Percentiles rank a stretch among this genome's conserved stretches.
Conservation (phyloP, 2,113 vertebrate genomes). For the Trichechus manatus region DNA sequence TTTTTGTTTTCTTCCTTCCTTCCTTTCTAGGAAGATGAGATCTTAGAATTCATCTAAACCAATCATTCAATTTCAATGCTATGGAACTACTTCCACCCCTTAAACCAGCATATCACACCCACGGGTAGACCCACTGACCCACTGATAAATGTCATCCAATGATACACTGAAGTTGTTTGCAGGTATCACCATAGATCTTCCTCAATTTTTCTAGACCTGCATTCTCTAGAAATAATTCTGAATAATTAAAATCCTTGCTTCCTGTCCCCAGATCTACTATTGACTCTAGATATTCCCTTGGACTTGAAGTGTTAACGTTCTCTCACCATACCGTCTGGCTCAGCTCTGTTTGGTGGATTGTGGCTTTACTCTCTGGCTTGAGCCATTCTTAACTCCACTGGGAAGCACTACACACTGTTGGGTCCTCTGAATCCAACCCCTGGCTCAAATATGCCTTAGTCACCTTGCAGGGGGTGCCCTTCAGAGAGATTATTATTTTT, state of each 20-base stretch:
- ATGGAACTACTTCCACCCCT: background rate
- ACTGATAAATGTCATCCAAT: background rate
- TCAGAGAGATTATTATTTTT: background rate
- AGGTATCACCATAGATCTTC: background rate
- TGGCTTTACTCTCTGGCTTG: background rate
- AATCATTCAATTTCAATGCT: background rate
- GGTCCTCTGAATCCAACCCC: background rate
- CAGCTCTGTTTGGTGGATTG: background rate
- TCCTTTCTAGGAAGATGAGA: background rate
- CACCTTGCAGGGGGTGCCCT: background rate
- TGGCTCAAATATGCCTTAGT: background rate
- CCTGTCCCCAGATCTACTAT: background rate
- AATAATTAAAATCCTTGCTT: background rate
- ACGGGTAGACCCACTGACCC: background rate
- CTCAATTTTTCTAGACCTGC: background rate
- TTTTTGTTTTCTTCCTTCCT: too few relatives aligned
- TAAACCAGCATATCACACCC: background rate
- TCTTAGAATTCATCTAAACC: background rate
- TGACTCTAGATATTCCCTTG: background rate
- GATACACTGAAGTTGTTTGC: background rate
- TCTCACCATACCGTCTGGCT: background rate
- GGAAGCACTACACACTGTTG: background rate
- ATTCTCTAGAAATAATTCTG: background rate
- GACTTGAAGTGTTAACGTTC: background rate
- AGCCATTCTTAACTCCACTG: background rate